Evolutionary conservation across 1,140 invertebrate genomes (phyloP), one percentile per base, ranked within the genome.

Genomic region (Sitobion miscanthi): DNA sequence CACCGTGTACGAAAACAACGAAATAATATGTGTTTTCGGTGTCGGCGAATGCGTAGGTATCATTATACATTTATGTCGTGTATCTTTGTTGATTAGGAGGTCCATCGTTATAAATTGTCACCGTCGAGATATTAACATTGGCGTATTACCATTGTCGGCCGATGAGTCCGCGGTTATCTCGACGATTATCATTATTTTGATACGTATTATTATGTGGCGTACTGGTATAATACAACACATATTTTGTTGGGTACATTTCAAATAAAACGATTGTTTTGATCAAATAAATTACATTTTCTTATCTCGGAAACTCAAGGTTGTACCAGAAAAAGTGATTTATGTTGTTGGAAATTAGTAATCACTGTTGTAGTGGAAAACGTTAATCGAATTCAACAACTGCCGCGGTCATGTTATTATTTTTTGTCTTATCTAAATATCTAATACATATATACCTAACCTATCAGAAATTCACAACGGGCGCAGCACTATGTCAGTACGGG

Each of bases 201-300:
- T 57, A 35, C 25, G 11, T 52, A 54, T 35, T 52, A 54, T 35
- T 52, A 49, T 52, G 30, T 35, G 21, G 49, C 6, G 6, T 88
- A 42, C 42, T 42, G 42, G 42, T 38, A 38, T 38, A 38, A 14
- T 88, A 77, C 62, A 77, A 91, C 90, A n/a, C 35, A 77, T 91
- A 20, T 47, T 47, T 21, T 77, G 21, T 47, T 49, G 42, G 38
- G 57, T 35, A 77, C 17, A 45, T n/a, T 91, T 90, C 35, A 90
- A 91, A 90, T 47, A 82, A 91, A 91, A 62, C 57, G 25, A 91
- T 47, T 77, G 90, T 69, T 91, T 91, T 91, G 42, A 91, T 47
- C 38, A 91, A 77, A 90, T 90, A 62, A 77, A 47, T 45, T n/a
- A 91, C 69, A 45, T 52, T 47, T n/a, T 23, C 25, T 91, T 47